Conservation (phyloP, 1,140 invertebrate species). For the Camponotus pennsylvanicus region DNA sequence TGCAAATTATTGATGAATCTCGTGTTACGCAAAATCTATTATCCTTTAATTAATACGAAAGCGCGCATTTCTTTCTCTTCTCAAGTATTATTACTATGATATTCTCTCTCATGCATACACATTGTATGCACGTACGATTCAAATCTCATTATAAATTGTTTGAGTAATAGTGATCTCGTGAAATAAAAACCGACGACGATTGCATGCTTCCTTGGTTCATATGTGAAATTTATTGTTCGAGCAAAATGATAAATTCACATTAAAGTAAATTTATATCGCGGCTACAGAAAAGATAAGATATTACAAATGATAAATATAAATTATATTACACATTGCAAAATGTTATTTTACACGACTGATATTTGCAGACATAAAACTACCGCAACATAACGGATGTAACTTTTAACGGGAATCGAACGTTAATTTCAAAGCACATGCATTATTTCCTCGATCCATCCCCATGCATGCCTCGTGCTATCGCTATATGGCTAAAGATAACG, state of each 20-base stretch:
- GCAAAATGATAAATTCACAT: conserved; percentile 34
- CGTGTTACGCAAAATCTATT: conserved; percentile 36
- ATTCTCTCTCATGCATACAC: conserved; percentile 22
- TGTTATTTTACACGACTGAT: conserved; percentile 12
- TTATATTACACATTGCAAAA: not conserved
- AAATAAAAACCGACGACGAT: conserved; percentile 51
- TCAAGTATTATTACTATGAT: conserved; percentile 19
- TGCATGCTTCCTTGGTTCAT: conserved; percentile 1
- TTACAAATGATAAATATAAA: not conserved
- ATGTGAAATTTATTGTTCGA: conserved; percentile 21
- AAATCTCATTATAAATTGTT: conserved; percentile 55
- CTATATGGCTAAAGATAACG: conserved; percentile 44
- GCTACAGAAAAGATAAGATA: conserved; percentile 15
- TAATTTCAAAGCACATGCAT: conserved; percentile 23
- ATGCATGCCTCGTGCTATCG: conserved; percentile 5
- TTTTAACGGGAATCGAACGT: conserved; percentile 49
- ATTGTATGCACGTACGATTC: not conserved
- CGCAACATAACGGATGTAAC: conserved; percentile 45
- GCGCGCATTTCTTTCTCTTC: conserved; percentile 5
- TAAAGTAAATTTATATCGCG: conserved; percentile 23
- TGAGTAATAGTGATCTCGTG: conserved; percentile 24
- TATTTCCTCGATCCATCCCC: conserved; percentile 28
- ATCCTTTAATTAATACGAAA: conserved; percentile 47
- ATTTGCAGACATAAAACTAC: conserved; percentile 23
- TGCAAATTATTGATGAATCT: conserved; percentile 35